phyloP scores from a whole-genome alignment of 2,888 invertebrate species.

The Troilus luridus region DNA sequence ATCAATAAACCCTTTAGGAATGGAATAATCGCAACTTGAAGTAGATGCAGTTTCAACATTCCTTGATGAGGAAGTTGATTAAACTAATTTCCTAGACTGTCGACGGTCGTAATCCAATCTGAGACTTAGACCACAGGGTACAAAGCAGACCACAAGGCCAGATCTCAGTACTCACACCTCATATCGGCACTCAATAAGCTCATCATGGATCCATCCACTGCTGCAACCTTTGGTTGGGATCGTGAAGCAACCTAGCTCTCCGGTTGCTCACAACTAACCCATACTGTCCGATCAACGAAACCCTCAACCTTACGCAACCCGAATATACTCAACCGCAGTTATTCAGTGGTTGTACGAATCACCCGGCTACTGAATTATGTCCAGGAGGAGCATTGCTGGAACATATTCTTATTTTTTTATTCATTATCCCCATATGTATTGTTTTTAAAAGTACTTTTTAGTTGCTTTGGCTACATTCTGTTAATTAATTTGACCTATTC shows the following conservation, averaged over 20 bases:
- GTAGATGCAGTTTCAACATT: neutral
- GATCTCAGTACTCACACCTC: neutral
- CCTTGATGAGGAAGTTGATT: neutral
- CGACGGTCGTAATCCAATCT: neutral
- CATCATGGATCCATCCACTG: neutral
- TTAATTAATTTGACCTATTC: too few relatives aligned
- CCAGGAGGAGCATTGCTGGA: neutral
- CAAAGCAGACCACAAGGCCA: neutral
- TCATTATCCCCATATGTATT: neutral
- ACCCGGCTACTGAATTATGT: neutral
- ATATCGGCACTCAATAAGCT: neutral
- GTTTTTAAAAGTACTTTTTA: too few relatives aligned
- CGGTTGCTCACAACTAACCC: neutral
- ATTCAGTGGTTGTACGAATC: neutral
- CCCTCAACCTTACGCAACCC: neutral
- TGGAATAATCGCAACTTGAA: neutral
- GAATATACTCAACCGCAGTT: neutral
- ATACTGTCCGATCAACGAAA: conserved; percentile 33
- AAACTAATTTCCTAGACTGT: neutral
- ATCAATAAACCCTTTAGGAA: too few relatives aligned
- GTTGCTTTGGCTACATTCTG: too few relatives aligned
- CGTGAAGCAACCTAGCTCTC: neutral
- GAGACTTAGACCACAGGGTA: neutral
- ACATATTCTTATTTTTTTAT: neutral
- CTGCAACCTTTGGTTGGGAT: neutral